Evolutionary conservation across 2,797 vertebrate genomes (phyloP).

Genomic region (Pseudochaenichthys georgianus): DNA sequence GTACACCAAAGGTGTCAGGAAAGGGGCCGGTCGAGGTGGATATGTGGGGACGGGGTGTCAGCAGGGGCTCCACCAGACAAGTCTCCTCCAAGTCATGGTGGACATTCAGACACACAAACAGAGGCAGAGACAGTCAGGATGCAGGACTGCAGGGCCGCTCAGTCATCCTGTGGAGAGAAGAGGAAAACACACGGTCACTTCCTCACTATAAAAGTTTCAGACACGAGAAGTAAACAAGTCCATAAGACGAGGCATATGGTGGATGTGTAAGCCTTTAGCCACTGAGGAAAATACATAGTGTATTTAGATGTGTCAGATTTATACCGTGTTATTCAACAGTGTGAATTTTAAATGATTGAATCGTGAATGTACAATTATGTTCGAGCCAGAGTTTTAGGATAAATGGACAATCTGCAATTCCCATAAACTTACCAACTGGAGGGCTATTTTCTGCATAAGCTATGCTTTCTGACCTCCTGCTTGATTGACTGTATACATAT

Average conservation of each 20-base stretch:
- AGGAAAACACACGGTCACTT: slow-evolving; percentile 69
- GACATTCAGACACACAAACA: slow-evolving; percentile 39
- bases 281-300: not conserved
- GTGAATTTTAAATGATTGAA: not conserved
- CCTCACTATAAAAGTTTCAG: slow-evolving; percentile 63
- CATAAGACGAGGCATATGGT: not conserved
- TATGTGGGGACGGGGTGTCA: slow-evolving; percentile 58
- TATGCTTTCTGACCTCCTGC: no score
- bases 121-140: slow-evolving; percentile 62
- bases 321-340: not conserved
- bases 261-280: not conserved
- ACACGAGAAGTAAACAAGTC: slow-evolving; percentile 39
- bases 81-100: slow-evolving; percentile 68
- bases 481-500: no score
- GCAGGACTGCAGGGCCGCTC: slow-evolving; percentile 34
- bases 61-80: slow-evolving; percentile 62
- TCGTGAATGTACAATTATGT: not conserved
- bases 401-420: no score
- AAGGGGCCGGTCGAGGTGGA: slow-evolving; percentile 10
- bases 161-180: slow-evolving; percentile 70
- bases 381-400: not conserved
- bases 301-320: not conserved
- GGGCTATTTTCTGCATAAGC: no score
- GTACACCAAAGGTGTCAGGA: slow-evolving; percentile 30
- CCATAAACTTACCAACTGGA: no score